Conservation (phyloP, 2,888 invertebrate species). For the Emmelina monodactyla region DNA sequence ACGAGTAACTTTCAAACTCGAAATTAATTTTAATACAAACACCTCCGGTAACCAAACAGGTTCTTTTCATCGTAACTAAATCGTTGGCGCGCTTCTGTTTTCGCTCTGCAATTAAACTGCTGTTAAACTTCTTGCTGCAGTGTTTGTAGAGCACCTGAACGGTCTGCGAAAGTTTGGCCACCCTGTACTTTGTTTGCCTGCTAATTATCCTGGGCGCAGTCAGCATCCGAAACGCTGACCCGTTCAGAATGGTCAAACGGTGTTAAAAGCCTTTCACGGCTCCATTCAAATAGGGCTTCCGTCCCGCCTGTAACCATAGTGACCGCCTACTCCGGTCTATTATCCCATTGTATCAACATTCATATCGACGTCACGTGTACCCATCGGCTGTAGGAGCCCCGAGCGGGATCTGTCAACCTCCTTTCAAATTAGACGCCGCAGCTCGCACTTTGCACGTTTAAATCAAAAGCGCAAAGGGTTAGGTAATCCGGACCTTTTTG, state of each 20-base stretch:
- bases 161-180: slow-evolving; percentile 52
- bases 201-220: slow-evolving; percentile 57
- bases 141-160: slow-evolving; percentile 62
- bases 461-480: slow-evolving; percentile 66
- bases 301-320: slow-evolving; percentile 48
- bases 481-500: slow-evolving; percentile 64
- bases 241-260: slow-evolving; percentile 51
- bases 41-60: slow-evolving; percentile 25
- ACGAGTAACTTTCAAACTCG: slow-evolving; percentile 33
- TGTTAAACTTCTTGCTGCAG: slow-evolving; percentile 63
- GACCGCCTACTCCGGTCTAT: slow-evolving; percentile 46
- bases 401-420: slow-evolving; percentile 63
- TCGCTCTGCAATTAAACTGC: slow-evolving; percentile 62
- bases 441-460: slow-evolving; percentile 58
- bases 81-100: slow-evolving; percentile 58
- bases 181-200: slow-evolving; percentile 53
- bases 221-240: slow-evolving; percentile 54
- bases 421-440: slow-evolving; percentile 56
- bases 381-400: slow-evolving; percentile 42
- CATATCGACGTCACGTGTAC: slow-evolving; percentile 54
- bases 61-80: slow-evolving; percentile 57
- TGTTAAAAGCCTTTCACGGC: slow-evolving; percentile 46
- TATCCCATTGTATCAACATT: slow-evolving; percentile 62
- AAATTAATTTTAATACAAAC: slow-evolving; percentile 7
- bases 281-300: slow-evolving; percentile 44